Evolutionary conservation across 1,140 invertebrate species (phyloP).

Genomic region (Cardiocondyla obscurior): DNA sequence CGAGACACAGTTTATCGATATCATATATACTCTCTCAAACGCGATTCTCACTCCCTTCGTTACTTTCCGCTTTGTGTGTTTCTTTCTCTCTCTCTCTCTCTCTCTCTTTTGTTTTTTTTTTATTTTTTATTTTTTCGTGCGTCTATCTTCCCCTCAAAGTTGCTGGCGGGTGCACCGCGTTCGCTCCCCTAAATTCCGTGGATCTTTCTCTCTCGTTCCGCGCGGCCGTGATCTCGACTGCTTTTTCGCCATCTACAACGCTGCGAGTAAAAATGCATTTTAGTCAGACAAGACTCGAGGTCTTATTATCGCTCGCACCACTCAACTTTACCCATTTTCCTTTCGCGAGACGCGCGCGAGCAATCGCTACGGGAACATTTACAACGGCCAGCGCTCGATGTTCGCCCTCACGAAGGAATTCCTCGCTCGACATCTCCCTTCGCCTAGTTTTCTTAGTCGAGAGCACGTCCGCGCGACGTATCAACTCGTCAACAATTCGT

Average conservation of each 20-base stretch:
- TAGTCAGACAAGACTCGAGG: background rate
- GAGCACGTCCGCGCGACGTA: constrained; percentile 46
- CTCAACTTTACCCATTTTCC: background rate
- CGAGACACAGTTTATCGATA: constrained; percentile 69
- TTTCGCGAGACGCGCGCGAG: constrained; percentile 1
- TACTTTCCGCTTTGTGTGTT: constrained; percentile 64
- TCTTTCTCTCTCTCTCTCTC: background rate
- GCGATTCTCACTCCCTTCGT: constrained; percentile 62
- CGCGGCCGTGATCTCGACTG: constrained; percentile 24
- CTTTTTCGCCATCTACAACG: background rate
- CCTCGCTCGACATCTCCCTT: constrained; percentile 22
- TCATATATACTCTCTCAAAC: constrained; percentile 52
- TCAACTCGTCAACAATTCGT: constrained; percentile 50
- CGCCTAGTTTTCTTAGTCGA: background rate
- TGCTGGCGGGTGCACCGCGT: constrained; percentile 73
- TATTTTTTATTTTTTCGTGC: constrained; percentile 63
- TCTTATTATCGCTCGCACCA: background rate
- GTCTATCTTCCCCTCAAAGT: constrained; percentile 77
- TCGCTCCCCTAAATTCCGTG: constrained; percentile 2
- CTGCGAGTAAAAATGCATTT: background rate
- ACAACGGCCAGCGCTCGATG: constrained; percentile 65
- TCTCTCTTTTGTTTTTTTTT: too few relatives aligned
- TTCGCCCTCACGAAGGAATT: constrained; percentile 43
- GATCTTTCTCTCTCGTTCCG: constrained; percentile 10
- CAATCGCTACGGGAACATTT: constrained; percentile 51